Evolutionary conservation across 2,888 invertebrate genomes (phyloP).

Genomic region (Neoaliturus tenellus): DNA sequence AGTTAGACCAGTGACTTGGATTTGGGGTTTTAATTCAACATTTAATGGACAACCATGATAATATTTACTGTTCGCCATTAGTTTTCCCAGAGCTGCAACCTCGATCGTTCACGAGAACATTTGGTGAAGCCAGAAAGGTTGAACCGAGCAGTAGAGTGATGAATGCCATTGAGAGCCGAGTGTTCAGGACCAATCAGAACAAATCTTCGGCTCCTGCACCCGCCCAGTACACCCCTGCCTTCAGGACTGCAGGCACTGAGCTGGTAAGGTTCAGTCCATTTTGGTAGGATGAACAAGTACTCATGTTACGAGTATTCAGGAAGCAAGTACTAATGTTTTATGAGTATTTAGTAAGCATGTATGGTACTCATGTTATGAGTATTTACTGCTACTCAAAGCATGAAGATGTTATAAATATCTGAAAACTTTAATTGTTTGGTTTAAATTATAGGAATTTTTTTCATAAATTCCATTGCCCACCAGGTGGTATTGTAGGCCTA

Average conservation of each 20-base stretch:
- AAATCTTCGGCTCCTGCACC: conserved; percentile 64
- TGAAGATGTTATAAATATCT: too few species aligned
- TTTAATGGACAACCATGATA: background rate
- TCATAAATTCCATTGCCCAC: too few species aligned
- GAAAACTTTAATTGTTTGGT: too few species aligned
- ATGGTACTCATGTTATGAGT: too few species aligned
- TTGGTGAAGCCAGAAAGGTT: background rate
- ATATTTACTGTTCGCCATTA: background rate
- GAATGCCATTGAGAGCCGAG: conserved; percentile 12
- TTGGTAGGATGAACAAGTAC: too few species aligned
- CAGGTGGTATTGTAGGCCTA: too few species aligned
- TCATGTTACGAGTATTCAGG: background rate
- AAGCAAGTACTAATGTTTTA: too few species aligned
- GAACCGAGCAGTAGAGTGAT: background rate
- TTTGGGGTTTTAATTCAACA: too few species aligned
- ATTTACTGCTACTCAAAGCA: too few species aligned
- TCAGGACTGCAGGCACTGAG: conserved; percentile 63
- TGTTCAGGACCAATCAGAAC: conserved; percentile 34
- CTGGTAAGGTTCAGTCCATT: conserved; percentile 59
- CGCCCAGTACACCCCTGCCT: conserved; percentile 59
- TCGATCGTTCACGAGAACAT: background rate
- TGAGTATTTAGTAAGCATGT: too few species aligned
- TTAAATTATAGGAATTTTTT: too few species aligned
- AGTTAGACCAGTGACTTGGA: too few species aligned
- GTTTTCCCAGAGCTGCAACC: background rate